A percentile compares a stretch with the other conserved stretches of the same genome.
These are phyloP conservation scores for Ginglymostoma cirratum DNA, from an alignment of 2,113 vertebrate genomes.

Conservation along the genomic window DNA sequence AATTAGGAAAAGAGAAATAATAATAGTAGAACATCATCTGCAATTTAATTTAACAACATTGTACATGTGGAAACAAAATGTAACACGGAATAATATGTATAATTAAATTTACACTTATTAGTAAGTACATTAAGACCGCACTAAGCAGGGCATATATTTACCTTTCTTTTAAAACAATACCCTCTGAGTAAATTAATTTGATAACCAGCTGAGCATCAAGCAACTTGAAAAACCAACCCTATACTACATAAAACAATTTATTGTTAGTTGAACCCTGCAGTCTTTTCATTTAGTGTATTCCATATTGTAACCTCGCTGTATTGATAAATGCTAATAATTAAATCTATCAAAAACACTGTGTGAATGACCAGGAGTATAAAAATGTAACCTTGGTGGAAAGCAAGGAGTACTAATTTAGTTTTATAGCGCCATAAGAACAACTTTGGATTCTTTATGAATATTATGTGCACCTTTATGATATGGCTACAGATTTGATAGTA, in stretches of 20 bases:
- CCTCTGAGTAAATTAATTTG: background rate
- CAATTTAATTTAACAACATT: constrained; percentile 9
- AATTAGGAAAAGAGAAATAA: background rate
- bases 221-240: constrained; percentile 4
- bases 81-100: background rate
- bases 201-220: constrained; percentile 9
- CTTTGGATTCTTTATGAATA: background rate
- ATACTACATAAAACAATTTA: constrained; percentile 12
- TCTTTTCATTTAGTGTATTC: constrained; percentile 1
- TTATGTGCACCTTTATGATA: background rate
- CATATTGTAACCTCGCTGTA: background rate
- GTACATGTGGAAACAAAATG: background rate
- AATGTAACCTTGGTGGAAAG: background rate
- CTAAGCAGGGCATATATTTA: background rate
- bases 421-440: background rate
- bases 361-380: background rate
- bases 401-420: background rate
- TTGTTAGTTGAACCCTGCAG: background rate
- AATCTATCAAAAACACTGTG: background rate
- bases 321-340: constrained; percentile 14
- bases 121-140: background rate
- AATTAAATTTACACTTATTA: constrained; percentile 22
- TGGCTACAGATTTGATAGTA: background rate
- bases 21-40: background rate
- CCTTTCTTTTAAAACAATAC: background rate